phyloP scores from a whole-genome alignment of 2,888 invertebrate species.

The Andrena dorsata region DNA sequence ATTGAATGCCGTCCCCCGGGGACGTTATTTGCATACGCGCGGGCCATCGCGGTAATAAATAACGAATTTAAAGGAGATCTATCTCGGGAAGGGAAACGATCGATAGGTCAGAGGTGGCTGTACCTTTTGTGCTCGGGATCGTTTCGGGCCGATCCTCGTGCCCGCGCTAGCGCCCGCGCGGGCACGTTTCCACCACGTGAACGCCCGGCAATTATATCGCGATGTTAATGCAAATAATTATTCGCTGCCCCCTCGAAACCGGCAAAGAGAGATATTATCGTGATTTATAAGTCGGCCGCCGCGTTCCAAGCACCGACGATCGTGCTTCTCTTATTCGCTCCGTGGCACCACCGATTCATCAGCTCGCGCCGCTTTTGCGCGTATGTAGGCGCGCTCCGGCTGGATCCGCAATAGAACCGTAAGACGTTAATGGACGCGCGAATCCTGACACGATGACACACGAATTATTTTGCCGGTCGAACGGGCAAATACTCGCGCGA shows the following conservation, averaged over 20 bases:
- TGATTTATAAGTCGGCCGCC: constrained; percentile 58
- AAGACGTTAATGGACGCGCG: constrained; percentile 47
- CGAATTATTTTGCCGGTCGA: constrained; percentile 27
- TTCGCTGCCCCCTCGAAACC: constrained; percentile 31
- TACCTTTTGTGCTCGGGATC: neutral
- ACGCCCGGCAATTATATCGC: constrained; percentile 48
- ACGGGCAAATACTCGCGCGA: constrained; percentile 7
- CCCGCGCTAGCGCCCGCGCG: neutral
- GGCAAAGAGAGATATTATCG: constrained; percentile 60
- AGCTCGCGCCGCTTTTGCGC: constrained; percentile 25
- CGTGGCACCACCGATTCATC: constrained; percentile 41
- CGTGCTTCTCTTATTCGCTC: constrained; percentile 26
- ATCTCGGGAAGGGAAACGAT: constrained; percentile 6
- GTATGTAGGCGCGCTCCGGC: neutral
- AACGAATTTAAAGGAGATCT: constrained; percentile 33
- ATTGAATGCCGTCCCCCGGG: constrained; percentile 45
- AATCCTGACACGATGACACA: constrained; percentile 17
- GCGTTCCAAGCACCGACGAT: constrained; percentile 33
- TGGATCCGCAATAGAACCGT: constrained; percentile 18
- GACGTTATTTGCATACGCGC: constrained; percentile 46
- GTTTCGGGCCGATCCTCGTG: neutral
- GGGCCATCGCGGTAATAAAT: constrained; percentile 17
- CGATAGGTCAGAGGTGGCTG: constrained; percentile 12
- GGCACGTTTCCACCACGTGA: neutral
- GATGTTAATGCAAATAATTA: constrained; percentile 64